These are phyloP conservation scores for Bombus vancouverensis DNA, from an alignment of 1,140 invertebrate species.

Conservation along the genomic window DNA sequence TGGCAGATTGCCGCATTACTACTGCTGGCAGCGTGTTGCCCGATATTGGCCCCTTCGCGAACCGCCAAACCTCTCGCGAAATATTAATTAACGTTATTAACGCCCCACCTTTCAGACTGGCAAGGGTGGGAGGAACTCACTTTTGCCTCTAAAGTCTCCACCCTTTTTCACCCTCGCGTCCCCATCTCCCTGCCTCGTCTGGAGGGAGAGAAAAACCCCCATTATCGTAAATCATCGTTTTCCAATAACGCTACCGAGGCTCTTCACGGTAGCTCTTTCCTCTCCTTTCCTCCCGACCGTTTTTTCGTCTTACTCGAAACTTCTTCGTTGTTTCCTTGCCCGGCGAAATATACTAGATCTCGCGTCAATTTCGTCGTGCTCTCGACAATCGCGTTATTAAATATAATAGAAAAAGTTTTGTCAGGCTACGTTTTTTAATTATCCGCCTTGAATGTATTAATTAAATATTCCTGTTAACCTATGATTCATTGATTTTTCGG, in stretches of 20 bases:
- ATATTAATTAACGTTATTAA: slow-evolving; percentile 84
- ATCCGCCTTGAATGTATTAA: background rate
- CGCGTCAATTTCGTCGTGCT: slow-evolving; percentile 8
- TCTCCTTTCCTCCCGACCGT: background rate
- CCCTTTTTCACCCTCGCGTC: slow-evolving; percentile 52
- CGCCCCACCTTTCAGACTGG: slow-evolving; percentile 73
- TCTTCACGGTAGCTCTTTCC: slow-evolving; percentile 68
- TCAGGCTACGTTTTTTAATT: background rate
- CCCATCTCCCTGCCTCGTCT: slow-evolving; percentile 17
- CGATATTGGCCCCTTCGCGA: slow-evolving; percentile 64
- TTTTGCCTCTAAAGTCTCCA: slow-evolving; percentile 49
- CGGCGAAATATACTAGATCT: slow-evolving; percentile 31
- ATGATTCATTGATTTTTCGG: slow-evolving; percentile 20
- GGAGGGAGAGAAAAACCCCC: slow-evolving; percentile 74
- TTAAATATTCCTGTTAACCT: slow-evolving; percentile 32
- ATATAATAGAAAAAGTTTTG: slow-evolving; percentile 36
- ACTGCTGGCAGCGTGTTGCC: slow-evolving; percentile 37
- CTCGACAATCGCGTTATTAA: slow-evolving; percentile 15
- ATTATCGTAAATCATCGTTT: slow-evolving; percentile 84
- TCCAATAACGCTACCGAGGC: slow-evolving; percentile 82
- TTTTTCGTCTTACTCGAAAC: slow-evolving; percentile 10
- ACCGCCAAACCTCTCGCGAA: slow-evolving; percentile 80
- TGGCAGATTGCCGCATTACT: slow-evolving; percentile 77
- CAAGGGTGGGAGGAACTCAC: slow-evolving; percentile 47
- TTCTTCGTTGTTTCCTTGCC: slow-evolving; percentile 45